Base-by-base conservation (phyloP, 2,888 invertebrate genomes). In the Mimachlamys varia region DNA sequence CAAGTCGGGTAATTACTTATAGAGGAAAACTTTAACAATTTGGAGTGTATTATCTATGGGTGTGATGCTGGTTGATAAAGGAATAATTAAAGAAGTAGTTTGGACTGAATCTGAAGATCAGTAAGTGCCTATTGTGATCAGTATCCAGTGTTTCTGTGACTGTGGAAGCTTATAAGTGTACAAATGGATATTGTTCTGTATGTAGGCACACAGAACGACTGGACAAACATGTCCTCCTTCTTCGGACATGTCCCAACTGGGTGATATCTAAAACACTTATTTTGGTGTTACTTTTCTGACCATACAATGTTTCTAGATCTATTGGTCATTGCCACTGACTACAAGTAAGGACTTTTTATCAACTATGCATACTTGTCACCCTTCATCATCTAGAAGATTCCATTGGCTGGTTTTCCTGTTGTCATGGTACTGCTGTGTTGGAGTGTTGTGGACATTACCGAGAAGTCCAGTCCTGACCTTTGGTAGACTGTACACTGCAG, bases 401-500 rank as follows among this genome's bases (percentile, higher is more conserved):
- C 76, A 76, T 76, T 76, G 27, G 33, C 13, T 76, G 7, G 0
- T 76, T 0, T 76, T 76, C 13, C 76, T 76, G 76, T 76, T 33
- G 76, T 33, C 33, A 76, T 76, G 27, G 76, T 27, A 27, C 33
- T 76, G 76, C 33, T 76, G 19, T 76, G 27, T 76, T 33, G 33
- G 33, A 76, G 33, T 76, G 3, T 27, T 33, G 27, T 76, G 33
- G 76, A 12, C 27, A 7, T 76, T 27, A 76, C 76, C 76, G 15
- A 76, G 33, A 33, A 33, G 76, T 76, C 76, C 76, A 33, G 27
- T 33, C 12, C 76, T 89, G 17, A 96, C 95, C 44, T 96, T 95
- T 92, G 95, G 95, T 49, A 92, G 93, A 38, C 92, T 96, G 49
- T 97, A 96, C 94, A 92, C 94, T 2, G 93, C 95, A 44, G 98